Evolutionary conservation across 2,888 invertebrate genomes (phyloP), one percentile per base, ranked within the genome.

Genomic region (Abrostola triplasia): DNA sequence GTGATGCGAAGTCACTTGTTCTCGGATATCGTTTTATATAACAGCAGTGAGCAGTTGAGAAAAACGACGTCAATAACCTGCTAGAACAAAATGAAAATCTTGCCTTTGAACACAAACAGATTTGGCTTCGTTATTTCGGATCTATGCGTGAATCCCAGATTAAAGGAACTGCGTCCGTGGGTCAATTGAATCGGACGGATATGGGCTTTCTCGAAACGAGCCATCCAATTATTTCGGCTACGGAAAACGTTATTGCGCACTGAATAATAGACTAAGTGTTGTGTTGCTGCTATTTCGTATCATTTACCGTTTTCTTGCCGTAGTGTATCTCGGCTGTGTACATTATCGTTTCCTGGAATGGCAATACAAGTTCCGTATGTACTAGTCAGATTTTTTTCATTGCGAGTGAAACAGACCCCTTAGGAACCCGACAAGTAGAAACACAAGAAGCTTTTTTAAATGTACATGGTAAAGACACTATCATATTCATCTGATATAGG

Each of bases 231-330:
- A 77, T 77, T 74, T 80, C 52, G 64, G 48, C 69, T 64, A 56
- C 61, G 59, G 64, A 59, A 61, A 77, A 63, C 58, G 67, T 79
- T 77, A 68, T 76, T 74, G 58, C 70, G 44, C 53, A 48, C 64
- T 74, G 80, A 80, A 78, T 80, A 77, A 77, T 77, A 54, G 76
- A 77, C 52, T 35, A 64, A 68, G 64, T 65, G 60, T 69, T 69
- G 64, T 69, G 74, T 63, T 62, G 64, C 58, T 37, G 41, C 58
- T 64, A 55, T 62, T 67, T 58, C 64, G 62, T 59, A 66, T 58
- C 65, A 61, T 74, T 73, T 64, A 67, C 71, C 69, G 71, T 73
- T 77, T 73, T 74, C 69, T 67, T 67, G 56, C 55, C 47, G 51
- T 44, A 52, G 55, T 36, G 68, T 68, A 70, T 66, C 67, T 76